These are phyloP conservation scores for Mystacornis crossleyi DNA, from an alignment of 2,113 vertebrate genomes.

Conservation along the genomic window DNA sequence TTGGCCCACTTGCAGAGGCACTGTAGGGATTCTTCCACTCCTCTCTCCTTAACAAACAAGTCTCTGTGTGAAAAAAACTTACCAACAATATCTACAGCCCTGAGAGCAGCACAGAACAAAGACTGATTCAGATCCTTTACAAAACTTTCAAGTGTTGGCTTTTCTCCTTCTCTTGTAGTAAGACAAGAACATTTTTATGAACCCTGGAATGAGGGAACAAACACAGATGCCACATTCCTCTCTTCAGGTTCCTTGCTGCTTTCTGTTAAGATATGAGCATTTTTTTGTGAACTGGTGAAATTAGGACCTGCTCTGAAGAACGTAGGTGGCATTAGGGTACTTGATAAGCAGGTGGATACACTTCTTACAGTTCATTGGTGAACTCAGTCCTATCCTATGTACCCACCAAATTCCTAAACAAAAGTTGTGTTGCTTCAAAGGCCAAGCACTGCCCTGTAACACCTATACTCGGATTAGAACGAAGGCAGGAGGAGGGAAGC, in stretches of 20 bases:
- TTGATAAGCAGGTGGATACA: neutral
- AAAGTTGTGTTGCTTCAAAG: neutral
- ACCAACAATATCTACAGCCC: neutral
- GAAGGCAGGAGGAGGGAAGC: neutral
- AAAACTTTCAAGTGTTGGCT: neutral
- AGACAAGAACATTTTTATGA: neutral
- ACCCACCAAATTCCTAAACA: neutral
- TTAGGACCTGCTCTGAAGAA: neutral
- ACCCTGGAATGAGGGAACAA: neutral
- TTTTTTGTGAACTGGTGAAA: neutral
- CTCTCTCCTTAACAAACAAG: neutral
- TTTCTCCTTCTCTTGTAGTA: neutral
- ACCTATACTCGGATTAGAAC: neutral
- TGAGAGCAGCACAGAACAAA: neutral
- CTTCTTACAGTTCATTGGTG: neutral
- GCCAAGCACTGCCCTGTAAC: neutral
- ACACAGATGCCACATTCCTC: neutral
- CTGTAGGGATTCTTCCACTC: neutral
- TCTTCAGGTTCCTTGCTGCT: neutral
- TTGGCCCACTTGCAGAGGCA: accelerated
- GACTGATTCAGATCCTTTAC: neutral
- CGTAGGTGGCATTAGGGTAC: neutral
- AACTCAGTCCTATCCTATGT: neutral
- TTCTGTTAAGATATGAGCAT: neutral
- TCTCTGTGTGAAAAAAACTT: neutral